Evolutionary conservation across 1,140 invertebrate species (phyloP).

Genomic region (Heliconius melpomene): DNA sequence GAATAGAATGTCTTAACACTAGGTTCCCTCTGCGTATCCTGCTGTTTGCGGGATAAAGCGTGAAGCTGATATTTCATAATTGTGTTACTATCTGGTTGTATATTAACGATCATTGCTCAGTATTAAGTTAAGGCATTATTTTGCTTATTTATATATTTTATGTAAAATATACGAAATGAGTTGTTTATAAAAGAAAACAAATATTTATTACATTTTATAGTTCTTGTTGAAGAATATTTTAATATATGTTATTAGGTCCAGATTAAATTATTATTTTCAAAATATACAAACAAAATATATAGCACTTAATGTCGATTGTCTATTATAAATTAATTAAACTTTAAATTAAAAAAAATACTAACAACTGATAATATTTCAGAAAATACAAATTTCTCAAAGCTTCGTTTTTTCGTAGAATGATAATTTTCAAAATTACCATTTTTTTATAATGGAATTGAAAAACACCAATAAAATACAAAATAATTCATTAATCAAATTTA

Average conservation of each 20-base stretch:
- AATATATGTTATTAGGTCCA: background rate
- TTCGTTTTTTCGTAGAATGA: background rate
- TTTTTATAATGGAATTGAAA: background rate
- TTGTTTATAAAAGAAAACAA: background rate
- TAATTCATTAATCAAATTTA: background rate
- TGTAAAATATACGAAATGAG: background rate
- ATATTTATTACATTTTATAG: background rate
- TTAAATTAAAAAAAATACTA: background rate
- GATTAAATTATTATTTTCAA: background rate
- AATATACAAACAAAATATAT: background rate
- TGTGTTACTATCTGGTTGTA: constrained; percentile 36
- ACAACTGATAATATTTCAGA: background rate
- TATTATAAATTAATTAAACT: background rate
- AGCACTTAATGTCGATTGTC: constrained; percentile 1
- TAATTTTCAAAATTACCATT: background rate
- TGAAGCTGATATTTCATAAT: background rate
- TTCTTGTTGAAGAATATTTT: background rate
- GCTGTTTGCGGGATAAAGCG: too few relatives aligned
- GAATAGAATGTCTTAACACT: too few relatives aligned
- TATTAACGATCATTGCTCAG: constrained; percentile 54
- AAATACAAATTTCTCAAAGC: background rate
- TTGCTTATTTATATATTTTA: constrained; percentile 3
- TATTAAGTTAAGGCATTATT: constrained; percentile 20
- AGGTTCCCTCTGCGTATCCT: too few relatives aligned
- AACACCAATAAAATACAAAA: background rate